These are phyloP conservation scores for Microcebus lehilahytsara DNA, from an alignment of 2,113 vertebrate genomes.

Conservation along the genomic window DNA sequence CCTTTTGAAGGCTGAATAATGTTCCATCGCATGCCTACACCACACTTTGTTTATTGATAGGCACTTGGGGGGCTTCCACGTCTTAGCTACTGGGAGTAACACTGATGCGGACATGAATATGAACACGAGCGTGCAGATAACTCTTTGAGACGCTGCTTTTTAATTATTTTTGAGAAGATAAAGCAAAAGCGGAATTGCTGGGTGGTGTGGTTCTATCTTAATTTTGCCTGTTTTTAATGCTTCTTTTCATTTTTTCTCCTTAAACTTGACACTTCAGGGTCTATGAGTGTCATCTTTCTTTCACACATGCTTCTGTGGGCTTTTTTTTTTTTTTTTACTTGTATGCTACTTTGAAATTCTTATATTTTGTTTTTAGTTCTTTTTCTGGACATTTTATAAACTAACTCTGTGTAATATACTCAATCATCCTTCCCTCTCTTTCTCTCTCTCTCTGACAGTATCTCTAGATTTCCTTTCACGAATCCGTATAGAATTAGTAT, in stretches of 20 bases:
- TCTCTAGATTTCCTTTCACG: background rate
- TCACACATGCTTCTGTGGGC: background rate
- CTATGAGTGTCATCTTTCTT: background rate
- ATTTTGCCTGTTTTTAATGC: background rate
- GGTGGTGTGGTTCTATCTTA: fast-evolving
- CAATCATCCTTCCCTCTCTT: background rate
- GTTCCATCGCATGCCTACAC: fast-evolving
- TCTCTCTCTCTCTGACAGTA: background rate
- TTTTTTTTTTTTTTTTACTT: background rate
- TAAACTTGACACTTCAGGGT: background rate
- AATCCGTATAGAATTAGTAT: background rate
- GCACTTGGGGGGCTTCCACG: fast-evolving
- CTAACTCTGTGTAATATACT: background rate
- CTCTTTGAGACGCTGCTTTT: background rate
- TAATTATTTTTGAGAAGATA: fast-evolving
- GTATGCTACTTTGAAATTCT: background rate
- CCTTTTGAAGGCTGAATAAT: background rate
- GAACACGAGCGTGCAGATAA: fast-evolving
- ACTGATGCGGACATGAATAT: no score
- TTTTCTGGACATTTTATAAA: background rate
- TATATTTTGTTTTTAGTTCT: background rate
- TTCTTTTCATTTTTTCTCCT: background rate
- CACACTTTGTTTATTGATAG: background rate
- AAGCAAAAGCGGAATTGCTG: background rate
- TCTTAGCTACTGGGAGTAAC: fast-evolving